These are phyloP conservation scores for Agelas oroides DNA, from an alignment of 37 sponge, comb jelly and placozoan genomes.

Conservation along the genomic window DNA sequence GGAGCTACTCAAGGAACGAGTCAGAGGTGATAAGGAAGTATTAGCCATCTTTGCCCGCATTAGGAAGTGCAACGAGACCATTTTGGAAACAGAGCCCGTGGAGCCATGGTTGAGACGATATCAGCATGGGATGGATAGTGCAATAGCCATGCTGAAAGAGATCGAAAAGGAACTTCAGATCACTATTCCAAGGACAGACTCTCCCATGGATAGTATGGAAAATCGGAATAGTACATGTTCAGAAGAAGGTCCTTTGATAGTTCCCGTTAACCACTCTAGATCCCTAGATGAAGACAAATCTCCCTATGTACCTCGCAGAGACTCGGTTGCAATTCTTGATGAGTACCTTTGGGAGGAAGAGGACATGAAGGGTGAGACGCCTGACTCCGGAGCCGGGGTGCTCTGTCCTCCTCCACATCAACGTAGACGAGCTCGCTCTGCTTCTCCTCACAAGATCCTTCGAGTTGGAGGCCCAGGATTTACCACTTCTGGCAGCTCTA, in stretches of 20 bases:
- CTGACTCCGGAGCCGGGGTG: background rate
- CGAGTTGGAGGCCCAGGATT: background rate
- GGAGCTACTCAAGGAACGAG: slow-evolving; percentile 60
- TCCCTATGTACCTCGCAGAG: background rate
- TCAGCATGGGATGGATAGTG: slow-evolving; percentile 60
- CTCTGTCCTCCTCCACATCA: background rate
- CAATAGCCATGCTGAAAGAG: slow-evolving; percentile 54
- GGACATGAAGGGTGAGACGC: background rate
- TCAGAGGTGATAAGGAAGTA: slow-evolving; percentile 76
- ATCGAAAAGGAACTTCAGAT: slow-evolving; percentile 66
- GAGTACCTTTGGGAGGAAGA: background rate
- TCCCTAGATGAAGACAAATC: background rate
- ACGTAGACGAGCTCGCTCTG: slow-evolving; percentile 51
- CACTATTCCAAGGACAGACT: slow-evolving; percentile 10
- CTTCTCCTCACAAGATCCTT: slow-evolving; percentile 44
- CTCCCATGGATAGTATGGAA: slow-evolving; percentile 8
- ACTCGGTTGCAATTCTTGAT: background rate
- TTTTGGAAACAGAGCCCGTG: slow-evolving; percentile 46
- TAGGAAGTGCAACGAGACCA: slow-evolving; percentile 13
- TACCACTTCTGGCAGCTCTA: slow-evolving; percentile 14
- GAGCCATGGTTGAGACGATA: slow-evolving; percentile 53
- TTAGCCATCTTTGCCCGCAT: slow-evolving; percentile 52
- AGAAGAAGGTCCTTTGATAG: background rate
- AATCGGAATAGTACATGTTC: no score
- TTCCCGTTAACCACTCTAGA: background rate